phyloP scores from a whole-genome alignment of 2,888 invertebrate species.

The Leucophora obtusa region DNA sequence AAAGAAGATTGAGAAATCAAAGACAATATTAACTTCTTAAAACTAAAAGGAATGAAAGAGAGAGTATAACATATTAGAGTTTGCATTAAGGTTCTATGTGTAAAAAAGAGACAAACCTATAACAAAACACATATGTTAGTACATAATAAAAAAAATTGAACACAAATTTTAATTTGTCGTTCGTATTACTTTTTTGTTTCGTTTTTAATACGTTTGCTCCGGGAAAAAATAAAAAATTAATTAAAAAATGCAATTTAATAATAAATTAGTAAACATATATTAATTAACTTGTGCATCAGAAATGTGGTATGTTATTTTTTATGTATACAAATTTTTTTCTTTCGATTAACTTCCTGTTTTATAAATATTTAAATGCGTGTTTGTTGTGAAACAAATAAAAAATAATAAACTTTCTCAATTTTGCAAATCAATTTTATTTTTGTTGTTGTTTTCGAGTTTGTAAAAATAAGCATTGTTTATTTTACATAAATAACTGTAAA shows the following conservation, averaged over 20 bases:
- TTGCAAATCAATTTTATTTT: slow-evolving; percentile 38
- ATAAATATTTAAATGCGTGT: slow-evolving; percentile 13
- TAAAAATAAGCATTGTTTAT: slow-evolving; percentile 26
- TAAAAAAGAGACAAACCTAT: slow-evolving; percentile 25
- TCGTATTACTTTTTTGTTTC: neutral
- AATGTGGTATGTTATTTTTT: slow-evolving; percentile 24
- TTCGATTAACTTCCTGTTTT: slow-evolving; percentile 53
- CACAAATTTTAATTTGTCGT: slow-evolving; percentile 38
- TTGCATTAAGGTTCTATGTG: neutral
- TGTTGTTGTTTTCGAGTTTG: slow-evolving; percentile 3
- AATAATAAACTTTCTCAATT: slow-evolving; percentile 43
- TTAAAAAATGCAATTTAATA: neutral
- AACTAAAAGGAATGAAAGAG: slow-evolving; percentile 35
- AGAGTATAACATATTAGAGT: neutral
- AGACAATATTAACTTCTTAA: slow-evolving; percentile 12
- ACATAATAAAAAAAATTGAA: slow-evolving; percentile 21
- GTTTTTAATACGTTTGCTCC: neutral
- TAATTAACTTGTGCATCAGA: neutral
- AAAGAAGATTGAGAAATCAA: slow-evolving; percentile 50
- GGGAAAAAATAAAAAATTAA: neutral
- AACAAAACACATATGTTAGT: slow-evolving; percentile 51
- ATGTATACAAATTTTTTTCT: neutral
- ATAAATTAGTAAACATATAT: neutral
- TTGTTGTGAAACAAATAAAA: slow-evolving; percentile 1
- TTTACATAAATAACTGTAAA: slow-evolving; percentile 42